phyloP scores from a whole-genome alignment of 2,797 vertebrate species.

The Nannoperca australis region DNA sequence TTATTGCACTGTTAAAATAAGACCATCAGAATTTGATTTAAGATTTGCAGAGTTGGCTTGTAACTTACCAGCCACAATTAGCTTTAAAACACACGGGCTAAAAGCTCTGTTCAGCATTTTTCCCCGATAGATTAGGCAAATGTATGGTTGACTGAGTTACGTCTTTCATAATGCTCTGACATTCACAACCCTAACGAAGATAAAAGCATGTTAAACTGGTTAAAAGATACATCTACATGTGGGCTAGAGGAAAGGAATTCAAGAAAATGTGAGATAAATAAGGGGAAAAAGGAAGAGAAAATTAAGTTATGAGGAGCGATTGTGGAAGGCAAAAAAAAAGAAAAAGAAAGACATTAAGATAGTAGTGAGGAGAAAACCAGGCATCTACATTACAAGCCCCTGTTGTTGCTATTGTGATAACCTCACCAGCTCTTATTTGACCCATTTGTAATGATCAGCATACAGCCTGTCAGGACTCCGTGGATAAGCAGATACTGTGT shows the following conservation, averaged over 20 bases:
- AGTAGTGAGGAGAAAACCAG: not conserved
- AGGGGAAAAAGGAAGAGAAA: not conserved
- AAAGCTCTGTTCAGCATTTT: not conserved
- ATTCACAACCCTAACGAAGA: slow-evolving; percentile 9
- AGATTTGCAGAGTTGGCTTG: slow-evolving; percentile 2
- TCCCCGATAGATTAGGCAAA: slow-evolving; percentile 17
- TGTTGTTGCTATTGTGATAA: slow-evolving; percentile 42
- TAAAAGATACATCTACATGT: slow-evolving; percentile 22
- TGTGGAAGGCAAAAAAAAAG: not conserved
- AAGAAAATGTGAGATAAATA: slow-evolving; percentile 29
- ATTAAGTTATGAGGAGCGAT: slow-evolving; percentile 21
- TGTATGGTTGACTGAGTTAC: not conserved
- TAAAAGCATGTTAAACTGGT: slow-evolving; percentile 39
- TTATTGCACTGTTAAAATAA: slow-evolving; percentile 27
- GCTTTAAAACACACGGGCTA: not conserved
- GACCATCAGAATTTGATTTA: slow-evolving; percentile 33
- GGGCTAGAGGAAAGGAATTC: slow-evolving; percentile 8
- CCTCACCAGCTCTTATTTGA: slow-evolving; percentile 57
- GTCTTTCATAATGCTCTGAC: slow-evolving; percentile 18
- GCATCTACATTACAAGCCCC: slow-evolving; percentile 39
- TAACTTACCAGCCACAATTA: slow-evolving; percentile 10
- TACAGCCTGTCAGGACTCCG: slow-evolving; percentile 50
- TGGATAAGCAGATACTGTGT: slow-evolving; percentile 55
- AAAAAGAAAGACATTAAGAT: slow-evolving; percentile 24
- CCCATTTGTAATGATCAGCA: slow-evolving; percentile 72